Conservation (phyloP, 2,888 invertebrate species). For the Lepetodrilus schrolli region DNA sequence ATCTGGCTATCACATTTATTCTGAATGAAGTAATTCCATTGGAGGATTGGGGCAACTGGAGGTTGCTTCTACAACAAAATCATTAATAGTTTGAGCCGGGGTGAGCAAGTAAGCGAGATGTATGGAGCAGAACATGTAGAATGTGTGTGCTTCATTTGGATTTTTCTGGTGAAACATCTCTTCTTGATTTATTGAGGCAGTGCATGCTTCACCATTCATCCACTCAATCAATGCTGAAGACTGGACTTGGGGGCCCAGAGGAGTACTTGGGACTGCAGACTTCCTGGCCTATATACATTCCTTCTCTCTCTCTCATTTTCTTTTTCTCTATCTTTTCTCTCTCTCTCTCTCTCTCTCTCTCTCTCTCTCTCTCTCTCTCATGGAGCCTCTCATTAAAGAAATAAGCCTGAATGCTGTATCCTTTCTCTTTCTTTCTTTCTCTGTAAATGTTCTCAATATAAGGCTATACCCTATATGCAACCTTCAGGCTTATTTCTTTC, state of each 20-base stretch:
- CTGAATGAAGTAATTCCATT: too few species aligned
- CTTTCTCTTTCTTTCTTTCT: too few species aligned
- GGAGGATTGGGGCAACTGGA: too few species aligned
- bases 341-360: not conserved
- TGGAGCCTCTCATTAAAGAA: too few species aligned
- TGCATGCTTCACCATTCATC: conserved; percentile 10
- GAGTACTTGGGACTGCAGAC: not conserved
- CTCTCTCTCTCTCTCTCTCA: too few species aligned
- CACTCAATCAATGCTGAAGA: conserved; percentile 19
- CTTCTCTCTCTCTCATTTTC: not conserved
- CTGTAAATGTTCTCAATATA: too few species aligned
- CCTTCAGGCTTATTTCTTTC: too few species aligned
- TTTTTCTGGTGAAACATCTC: conserved; percentile 20
- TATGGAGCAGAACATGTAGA: not conserved
- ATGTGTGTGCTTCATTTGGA: conserved; percentile 17
- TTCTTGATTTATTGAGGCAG: conserved; percentile 21
- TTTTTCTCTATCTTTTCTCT: not conserved
- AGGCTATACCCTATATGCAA: too few species aligned
- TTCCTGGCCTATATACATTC: not conserved
- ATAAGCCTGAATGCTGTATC: too few species aligned
- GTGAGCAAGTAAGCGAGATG: not conserved
- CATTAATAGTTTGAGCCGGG: too few species aligned
- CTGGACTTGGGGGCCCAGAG: not conserved
- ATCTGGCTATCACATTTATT: too few species aligned
- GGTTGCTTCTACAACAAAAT: too few species aligned